Percentiles rank a stretch among this genome's conserved stretches.
Evolutionary conservation across 1,140 invertebrate species (phyloP).

Genomic region (Pseudomyrmex flavicornis): DNA sequence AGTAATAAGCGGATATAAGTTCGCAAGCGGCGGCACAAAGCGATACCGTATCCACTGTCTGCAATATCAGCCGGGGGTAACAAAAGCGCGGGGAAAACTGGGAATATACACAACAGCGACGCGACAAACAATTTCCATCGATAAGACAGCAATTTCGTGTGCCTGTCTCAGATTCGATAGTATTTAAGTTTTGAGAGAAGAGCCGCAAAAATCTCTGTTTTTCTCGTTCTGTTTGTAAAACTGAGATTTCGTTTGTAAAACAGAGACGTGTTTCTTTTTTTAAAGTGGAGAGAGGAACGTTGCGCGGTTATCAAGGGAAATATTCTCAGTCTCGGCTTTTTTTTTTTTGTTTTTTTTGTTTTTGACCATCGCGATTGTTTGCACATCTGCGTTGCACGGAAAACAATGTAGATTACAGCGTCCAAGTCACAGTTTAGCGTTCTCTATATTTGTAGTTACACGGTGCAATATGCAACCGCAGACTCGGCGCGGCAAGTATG

Average conservation of each 20-base stretch:
- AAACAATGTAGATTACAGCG: conserved; percentile 58
- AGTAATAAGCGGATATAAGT: conserved; percentile 61
- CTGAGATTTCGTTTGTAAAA: too few species aligned
- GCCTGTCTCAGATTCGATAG: neutral
- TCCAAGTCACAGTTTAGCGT: conserved; percentile 62
- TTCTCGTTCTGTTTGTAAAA: too few species aligned
- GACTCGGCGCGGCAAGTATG: conserved; percentile 67
- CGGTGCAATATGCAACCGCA: conserved; percentile 69
- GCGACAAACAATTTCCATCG: conserved; percentile 42
- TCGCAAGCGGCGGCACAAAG: conserved; percentile 52
- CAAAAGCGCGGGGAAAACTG: conserved; percentile 50
- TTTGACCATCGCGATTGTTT: conserved; percentile 19
- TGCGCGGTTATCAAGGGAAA: neutral
- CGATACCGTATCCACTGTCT: conserved; percentile 51
- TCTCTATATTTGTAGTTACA: conserved; percentile 66
- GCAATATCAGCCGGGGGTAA: conserved; percentile 52
- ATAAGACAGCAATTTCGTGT: conserved; percentile 40
- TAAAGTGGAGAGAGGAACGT: neutral
- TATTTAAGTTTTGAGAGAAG: neutral
- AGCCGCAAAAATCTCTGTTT: too few species aligned
- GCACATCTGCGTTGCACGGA: neutral
- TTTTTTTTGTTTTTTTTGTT: too few species aligned
- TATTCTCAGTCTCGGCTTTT: neutral
- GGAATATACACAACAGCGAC: conserved; percentile 7
- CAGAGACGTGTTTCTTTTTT: neutral